Percentiles rank a stretch among this genome's conserved stretches.
phyloP scores from a whole-genome alignment of 2,797 vertebrate species.

The Lateolabrax maculatus region DNA sequence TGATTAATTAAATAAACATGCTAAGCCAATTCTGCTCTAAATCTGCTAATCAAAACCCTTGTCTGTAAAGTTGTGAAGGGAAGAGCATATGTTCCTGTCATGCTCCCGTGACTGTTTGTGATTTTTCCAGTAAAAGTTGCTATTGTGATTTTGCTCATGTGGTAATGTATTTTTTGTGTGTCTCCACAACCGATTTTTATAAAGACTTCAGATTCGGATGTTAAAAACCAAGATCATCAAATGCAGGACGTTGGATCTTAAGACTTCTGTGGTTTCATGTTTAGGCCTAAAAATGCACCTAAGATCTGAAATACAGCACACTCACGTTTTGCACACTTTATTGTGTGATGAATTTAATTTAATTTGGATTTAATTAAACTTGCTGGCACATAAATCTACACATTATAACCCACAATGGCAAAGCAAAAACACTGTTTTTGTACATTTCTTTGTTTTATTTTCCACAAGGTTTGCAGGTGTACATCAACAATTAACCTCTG shows the following conservation, averaged over 20 bases:
- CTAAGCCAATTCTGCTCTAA: conserved; percentile 3
- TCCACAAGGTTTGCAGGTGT: not conserved
- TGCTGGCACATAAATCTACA: too few species aligned
- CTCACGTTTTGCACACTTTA: too few species aligned
- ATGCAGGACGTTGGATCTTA: not conserved
- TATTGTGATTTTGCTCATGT: conserved; percentile 11
- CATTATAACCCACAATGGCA: too few species aligned
- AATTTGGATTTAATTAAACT: too few species aligned
- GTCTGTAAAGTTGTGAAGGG: conserved; percentile 1
- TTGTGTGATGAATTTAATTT: too few species aligned
- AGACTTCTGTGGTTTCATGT: too few species aligned
- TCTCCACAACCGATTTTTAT: not conserved
- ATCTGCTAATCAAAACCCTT: conserved; percentile 5
- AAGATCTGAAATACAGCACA: too few species aligned
- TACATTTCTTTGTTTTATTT: not conserved
- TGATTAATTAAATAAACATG: conserved; percentile 10
- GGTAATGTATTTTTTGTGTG: not conserved
- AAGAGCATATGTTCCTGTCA: not conserved
- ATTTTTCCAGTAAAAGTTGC: conserved; percentile 47
- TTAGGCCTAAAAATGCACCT: too few species aligned
- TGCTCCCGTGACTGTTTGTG: not conserved
- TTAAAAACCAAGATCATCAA: not conserved
- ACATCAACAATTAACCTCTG: not conserved
- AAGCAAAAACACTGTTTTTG: too few species aligned
- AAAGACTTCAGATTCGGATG: not conserved